Percentiles rank a stretch among this genome's conserved stretches.
Evolutionary conservation across 2,888 invertebrate species (phyloP).

Genomic region (Seira sanloemensis): DNA sequence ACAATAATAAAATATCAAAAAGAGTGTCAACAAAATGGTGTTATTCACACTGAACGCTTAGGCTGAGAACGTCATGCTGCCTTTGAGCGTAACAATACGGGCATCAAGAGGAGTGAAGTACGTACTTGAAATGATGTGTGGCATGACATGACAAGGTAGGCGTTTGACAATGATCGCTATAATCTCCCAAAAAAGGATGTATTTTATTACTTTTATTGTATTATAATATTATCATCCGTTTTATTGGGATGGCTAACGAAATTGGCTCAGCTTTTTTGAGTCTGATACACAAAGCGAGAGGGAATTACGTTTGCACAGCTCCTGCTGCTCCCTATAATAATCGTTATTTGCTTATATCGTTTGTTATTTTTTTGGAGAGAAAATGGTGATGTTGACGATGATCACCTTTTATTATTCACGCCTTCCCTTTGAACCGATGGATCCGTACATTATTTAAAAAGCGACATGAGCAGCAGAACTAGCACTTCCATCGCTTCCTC

Average conservation of each 20-base stretch:
- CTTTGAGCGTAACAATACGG: neutral
- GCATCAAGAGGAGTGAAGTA: slow-evolving; percentile 9
- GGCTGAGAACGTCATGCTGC: neutral
- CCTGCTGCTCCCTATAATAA: slow-evolving; percentile 8
- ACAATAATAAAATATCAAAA: slow-evolving; percentile 13
- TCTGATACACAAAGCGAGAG: slow-evolving; percentile 9
- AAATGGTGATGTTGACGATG: neutral
- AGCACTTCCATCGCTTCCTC: too few species aligned
- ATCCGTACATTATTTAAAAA: neutral
- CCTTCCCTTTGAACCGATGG: slow-evolving; percentile 18
- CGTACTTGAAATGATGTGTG: slow-evolving; percentile 23
- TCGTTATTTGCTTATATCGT: neutral
- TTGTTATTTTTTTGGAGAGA: neutral
- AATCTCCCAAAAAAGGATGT: slow-evolving; percentile 35
- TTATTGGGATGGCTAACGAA: slow-evolving; percentile 37
- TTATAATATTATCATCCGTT: slow-evolving; percentile 43
- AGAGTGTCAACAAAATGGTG: slow-evolving; percentile 54
- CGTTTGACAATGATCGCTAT: slow-evolving; percentile 44
- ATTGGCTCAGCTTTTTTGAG: slow-evolving; percentile 20
- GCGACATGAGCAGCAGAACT: neutral
- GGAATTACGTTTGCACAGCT: neutral
- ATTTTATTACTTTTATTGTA: slow-evolving; percentile 25
- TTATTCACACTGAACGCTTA: slow-evolving; percentile 43
- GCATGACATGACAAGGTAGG: slow-evolving; percentile 51
- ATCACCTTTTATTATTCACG: slow-evolving; percentile 31